These are phyloP conservation scores for Pyrrhia umbra DNA, from an alignment of 2,888 invertebrate genomes.

Conservation along the genomic window DNA sequence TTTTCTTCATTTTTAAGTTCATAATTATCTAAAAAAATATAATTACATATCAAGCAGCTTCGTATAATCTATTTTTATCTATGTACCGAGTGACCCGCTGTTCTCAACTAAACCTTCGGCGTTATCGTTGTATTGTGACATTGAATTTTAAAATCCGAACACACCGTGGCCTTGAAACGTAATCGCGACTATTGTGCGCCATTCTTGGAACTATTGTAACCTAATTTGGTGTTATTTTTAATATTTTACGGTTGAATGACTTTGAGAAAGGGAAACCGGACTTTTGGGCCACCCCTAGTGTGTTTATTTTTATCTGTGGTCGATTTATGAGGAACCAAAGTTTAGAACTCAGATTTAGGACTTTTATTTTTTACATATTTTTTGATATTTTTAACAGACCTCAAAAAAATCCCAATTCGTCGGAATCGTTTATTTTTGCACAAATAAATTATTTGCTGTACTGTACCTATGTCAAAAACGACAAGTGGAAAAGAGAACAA, in stretches of 20 bases:
- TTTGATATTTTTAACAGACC: too few species aligned
- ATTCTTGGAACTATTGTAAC: conserved; percentile 59
- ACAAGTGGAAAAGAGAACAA: too few species aligned
- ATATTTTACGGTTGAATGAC: conserved; percentile 48
- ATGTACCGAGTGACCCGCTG: too few species aligned
- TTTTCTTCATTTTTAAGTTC: too few species aligned
- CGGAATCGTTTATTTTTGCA: too few species aligned
- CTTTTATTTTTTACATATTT: too few species aligned
- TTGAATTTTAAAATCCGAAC: conserved; percentile 53
- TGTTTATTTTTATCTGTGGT: background rate
- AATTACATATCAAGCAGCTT: too few species aligned
- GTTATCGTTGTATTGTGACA: background rate
- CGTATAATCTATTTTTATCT: too few species aligned
- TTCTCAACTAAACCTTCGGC: conserved; percentile 32
- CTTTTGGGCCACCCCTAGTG: conserved; percentile 3
- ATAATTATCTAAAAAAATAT: too few species aligned
- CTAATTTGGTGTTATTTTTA: conserved; percentile 58
- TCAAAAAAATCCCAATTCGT: too few species aligned
- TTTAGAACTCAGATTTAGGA: background rate
- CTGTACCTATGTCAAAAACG: too few species aligned
- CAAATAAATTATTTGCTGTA: too few species aligned
- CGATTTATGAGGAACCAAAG: background rate
- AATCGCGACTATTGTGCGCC: conserved; percentile 52
- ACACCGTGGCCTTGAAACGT: conserved; percentile 52
- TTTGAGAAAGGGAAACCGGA: conserved; percentile 22